These are phyloP conservation scores for Campoplex capitator DNA, from an alignment of 2,888 invertebrate genomes.

Conservation along the genomic window DNA sequence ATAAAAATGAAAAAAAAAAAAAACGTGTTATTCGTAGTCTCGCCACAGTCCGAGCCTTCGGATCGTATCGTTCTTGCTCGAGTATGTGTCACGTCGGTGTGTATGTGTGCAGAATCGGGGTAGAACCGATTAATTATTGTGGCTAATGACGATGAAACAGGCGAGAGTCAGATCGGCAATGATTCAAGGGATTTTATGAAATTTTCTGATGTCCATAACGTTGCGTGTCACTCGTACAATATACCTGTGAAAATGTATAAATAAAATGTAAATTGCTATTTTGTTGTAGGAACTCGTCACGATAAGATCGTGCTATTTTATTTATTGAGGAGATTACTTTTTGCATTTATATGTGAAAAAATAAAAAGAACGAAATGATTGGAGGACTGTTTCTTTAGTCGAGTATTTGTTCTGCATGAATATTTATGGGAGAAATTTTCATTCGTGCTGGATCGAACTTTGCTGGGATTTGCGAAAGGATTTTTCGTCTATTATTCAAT, in stretches of 20 bases:
- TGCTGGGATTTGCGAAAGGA: neutral
- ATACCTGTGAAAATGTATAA: slow-evolving; percentile 14
- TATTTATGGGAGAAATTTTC: neutral
- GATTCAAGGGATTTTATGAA: slow-evolving; percentile 25
- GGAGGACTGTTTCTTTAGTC: neutral
- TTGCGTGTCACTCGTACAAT: slow-evolving; percentile 11
- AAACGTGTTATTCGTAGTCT: slow-evolving; percentile 22
- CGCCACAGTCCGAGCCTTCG: neutral
- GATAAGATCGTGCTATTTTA: slow-evolving; percentile 26
- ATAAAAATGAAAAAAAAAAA: neutral
- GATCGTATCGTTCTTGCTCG: neutral
- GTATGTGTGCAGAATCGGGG: neutral
- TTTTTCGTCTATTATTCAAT: neutral
- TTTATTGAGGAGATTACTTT: slow-evolving; percentile 18
- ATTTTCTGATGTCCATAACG: neutral
- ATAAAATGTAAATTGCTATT: neutral
- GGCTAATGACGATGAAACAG: slow-evolving; percentile 39
- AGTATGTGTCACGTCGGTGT: neutral
- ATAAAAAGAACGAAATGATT: neutral
- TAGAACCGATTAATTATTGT: slow-evolving; percentile 34
- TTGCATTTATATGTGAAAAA: slow-evolving; percentile 2
- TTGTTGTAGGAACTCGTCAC: neutral
- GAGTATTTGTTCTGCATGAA: slow-evolving; percentile 8
- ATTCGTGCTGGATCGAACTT: neutral
- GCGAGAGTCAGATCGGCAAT: slow-evolving; percentile 15